phyloP scores from a whole-genome alignment of 2,797 vertebrate species.

The Clangula hyemalis region DNA sequence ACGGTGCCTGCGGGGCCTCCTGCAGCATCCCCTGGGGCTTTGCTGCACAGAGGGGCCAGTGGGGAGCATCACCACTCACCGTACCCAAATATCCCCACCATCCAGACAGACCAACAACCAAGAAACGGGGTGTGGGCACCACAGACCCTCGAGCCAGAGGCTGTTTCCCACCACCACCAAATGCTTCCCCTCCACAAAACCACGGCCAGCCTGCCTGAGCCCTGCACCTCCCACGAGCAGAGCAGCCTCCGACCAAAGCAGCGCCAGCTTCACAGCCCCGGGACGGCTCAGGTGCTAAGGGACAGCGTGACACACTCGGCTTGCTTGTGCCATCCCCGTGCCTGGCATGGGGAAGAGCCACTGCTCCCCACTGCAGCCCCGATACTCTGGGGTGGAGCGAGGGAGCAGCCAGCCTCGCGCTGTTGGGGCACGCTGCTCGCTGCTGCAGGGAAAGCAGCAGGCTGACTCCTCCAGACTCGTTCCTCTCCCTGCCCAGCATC shows the following conservation, averaged over 20 bases:
- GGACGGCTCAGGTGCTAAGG: fast-evolving
- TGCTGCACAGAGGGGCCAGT: background rate
- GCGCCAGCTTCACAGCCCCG: background rate
- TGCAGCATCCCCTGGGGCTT: background rate
- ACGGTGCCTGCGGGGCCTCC: background rate
- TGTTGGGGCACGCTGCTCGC: background rate
- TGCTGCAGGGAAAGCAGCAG: background rate
- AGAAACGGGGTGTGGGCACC: background rate
- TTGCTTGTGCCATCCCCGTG: background rate
- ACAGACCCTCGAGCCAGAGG: background rate
- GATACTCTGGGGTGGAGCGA: fast-evolving
- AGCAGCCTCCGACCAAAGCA: background rate
- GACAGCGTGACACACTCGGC: background rate
- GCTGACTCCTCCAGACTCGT: background rate
- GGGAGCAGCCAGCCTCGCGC: background rate
- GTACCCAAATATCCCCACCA: background rate
- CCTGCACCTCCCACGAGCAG: fast-evolving
- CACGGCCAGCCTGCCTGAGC: background rate
- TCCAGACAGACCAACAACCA: background rate
- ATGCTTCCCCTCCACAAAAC: background rate
- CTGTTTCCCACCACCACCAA: background rate
- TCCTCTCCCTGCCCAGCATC: background rate
- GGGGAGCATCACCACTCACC: no score
- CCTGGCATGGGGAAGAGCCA: background rate
- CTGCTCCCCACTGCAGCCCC: background rate